Base-by-base conservation (phyloP, 2,113 vertebrate genomes). In the Sinocyclocheilus grahami region DNA sequence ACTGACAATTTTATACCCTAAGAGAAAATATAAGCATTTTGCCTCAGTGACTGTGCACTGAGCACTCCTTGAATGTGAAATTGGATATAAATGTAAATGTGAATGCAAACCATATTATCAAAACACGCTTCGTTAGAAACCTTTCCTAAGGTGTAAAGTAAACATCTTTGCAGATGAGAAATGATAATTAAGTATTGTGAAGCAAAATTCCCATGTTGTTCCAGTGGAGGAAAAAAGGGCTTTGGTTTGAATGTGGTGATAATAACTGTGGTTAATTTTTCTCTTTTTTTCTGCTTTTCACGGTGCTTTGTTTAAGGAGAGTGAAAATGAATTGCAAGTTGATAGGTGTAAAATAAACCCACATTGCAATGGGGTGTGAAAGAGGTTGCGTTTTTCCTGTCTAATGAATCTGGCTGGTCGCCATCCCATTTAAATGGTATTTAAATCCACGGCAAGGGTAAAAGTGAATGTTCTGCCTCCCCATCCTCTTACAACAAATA, bases 381-480 rank as follows among this genome's bases (percentile, higher is more conserved):
- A 51, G 67, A 46, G 39, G 37, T 71, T 78, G 82, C 5, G 24
- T 84, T 60, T 86, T 85, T 39, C 75, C 89, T 86, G 39, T 22
- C 76, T 89, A 87, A 81, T 83, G 77, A 91, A 91, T 76, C 12
- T 89, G 88, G 72, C 46, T 81, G 1, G 3, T 42, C 82, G 67
- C 71, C 62, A 77, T 87, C 88, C 90, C 18, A n/a, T 58, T 89
- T 78, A 78, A 76, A 85, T 85, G 84, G 77, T 33, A 86, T 87
- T 86, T 88, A 88, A 89, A 58, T 81, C 11, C 48, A 85, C 65
- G 85, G 72, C 72, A 87, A 86, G 48, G 86, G 46, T 27, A 79
- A 82, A n/a, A 53, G 39, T 30, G 62, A 82, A 30, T 12, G 55
- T 53, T 11, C 58, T 67, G 76, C 51, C 24, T 30, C 11, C 63